Percentiles rank a stretch among this genome's conserved stretches.
These are phyloP conservation scores for Hirtodrosophila duncani DNA, from an alignment of 2,888 invertebrate genomes.

Conservation along the genomic window DNA sequence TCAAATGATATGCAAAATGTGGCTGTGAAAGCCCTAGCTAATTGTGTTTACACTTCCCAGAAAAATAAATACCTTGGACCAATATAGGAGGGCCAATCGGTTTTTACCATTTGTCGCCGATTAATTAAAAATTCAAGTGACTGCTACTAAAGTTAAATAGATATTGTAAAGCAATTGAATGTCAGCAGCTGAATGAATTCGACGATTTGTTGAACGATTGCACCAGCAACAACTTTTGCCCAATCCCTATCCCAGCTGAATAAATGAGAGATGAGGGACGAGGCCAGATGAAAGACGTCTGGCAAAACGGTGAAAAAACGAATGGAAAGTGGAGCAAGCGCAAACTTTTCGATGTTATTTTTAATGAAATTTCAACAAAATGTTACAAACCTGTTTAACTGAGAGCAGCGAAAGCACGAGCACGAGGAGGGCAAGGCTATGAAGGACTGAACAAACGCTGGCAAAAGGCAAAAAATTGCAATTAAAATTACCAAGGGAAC, in stretches of 20 bases:
- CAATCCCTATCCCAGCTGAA: slow-evolving; percentile 33
- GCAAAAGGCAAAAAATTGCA: slow-evolving; percentile 54
- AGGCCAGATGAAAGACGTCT: slow-evolving; percentile 27
- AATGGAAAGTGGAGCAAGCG: slow-evolving; percentile 34
- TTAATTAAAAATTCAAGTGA: slow-evolving; percentile 69
- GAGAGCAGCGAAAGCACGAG: slow-evolving; percentile 4
- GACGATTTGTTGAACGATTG: slow-evolving; percentile 23
- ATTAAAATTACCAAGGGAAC: slow-evolving; percentile 62
- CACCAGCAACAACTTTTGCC: slow-evolving; percentile 23
- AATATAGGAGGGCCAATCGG: slow-evolving; percentile 30
- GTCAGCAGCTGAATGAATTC: slow-evolving; percentile 36
- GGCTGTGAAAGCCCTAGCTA: no score
- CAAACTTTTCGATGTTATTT: slow-evolving; percentile 63
- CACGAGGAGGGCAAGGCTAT: neutral
- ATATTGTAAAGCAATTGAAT: slow-evolving; percentile 60
- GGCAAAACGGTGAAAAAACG: slow-evolving; percentile 10
- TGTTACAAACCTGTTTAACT: slow-evolving; percentile 49
- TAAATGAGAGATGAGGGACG: slow-evolving; percentile 34
- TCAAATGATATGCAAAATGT: no score
- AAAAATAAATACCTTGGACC: no score
- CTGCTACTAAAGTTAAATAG: slow-evolving; percentile 63
- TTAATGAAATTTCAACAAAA: slow-evolving; percentile 72
- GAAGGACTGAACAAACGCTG: neutral
- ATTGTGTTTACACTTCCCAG: no score
- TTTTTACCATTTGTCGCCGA: slow-evolving; percentile 35